Conservation (phyloP, 2,888 invertebrate species). For the Autographa gamma region DNA sequence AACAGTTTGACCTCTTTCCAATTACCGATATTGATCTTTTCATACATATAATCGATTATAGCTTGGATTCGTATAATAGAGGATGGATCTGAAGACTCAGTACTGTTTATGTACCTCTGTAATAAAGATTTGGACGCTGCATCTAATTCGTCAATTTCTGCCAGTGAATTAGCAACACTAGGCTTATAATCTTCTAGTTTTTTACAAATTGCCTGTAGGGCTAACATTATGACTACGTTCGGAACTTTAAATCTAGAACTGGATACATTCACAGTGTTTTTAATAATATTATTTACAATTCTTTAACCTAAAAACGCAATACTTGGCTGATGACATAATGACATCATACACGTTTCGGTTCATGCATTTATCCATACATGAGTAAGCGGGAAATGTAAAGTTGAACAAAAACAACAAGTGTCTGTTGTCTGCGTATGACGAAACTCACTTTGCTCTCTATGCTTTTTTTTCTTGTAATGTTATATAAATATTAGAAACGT, state of each 20-base stretch:
- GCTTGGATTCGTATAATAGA: slow-evolving; percentile 77
- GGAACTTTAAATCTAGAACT: background rate
- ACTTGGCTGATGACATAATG: slow-evolving; percentile 26
- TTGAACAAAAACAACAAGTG: no score
- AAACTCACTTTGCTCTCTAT: background rate
- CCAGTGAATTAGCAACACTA: slow-evolving; percentile 65
- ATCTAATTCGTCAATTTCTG: slow-evolving; percentile 77
- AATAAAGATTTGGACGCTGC: slow-evolving; percentile 74
- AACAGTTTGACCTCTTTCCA: slow-evolving; percentile 93
- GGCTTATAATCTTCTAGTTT: slow-evolving; percentile 69
- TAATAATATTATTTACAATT: slow-evolving; percentile 39
- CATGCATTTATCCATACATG: background rate
- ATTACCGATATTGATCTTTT: slow-evolving; percentile 94
- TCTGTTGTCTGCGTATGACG: background rate
- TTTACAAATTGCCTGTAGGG: slow-evolving; percentile 63
- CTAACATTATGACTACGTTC: slow-evolving; percentile 46
- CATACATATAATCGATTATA: slow-evolving; percentile 87
- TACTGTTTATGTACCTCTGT: slow-evolving; percentile 65
- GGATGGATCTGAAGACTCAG: slow-evolving; percentile 61
- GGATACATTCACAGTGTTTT: background rate
- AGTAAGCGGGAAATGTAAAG: background rate
- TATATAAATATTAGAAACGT: background rate
- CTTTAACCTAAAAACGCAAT: slow-evolving; percentile 36
- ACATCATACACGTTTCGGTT: background rate
- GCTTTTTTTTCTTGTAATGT: background rate